Conservation (phyloP, 2,113 vertebrate genomes). For the Cinclus cinclus region DNA sequence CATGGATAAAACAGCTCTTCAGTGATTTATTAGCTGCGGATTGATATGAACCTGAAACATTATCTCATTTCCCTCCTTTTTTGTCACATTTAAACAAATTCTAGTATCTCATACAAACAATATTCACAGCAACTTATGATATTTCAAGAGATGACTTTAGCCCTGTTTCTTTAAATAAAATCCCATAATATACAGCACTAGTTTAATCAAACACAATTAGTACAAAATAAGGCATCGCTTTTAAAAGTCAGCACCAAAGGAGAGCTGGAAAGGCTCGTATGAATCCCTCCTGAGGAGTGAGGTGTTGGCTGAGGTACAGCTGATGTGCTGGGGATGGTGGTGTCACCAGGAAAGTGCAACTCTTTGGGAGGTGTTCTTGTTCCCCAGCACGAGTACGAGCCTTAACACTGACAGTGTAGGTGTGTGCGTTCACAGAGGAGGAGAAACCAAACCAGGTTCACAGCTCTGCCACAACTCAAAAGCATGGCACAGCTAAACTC, state of each 20-base stretch:
- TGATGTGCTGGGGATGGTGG: background rate
- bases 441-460: conserved; percentile 45
- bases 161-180: conserved; percentile 77
- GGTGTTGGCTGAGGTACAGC: conserved; percentile 26
- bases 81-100: conserved; percentile 57
- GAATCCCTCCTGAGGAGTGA: background rate
- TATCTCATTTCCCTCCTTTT: background rate
- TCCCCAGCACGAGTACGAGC: conserved; percentile 50
- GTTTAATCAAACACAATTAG: conserved; percentile 67
- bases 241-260: conserved; percentile 86
- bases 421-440: conserved; percentile 30
- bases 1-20: conserved; percentile 24
- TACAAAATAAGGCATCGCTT: conserved; percentile 93
- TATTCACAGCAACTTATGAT: conserved; percentile 70
- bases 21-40: conserved; percentile 29
- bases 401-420: background rate
- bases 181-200: conserved; percentile 69
- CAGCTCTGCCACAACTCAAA: conserved; percentile 2
- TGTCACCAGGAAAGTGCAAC: conserved; percentile 58
- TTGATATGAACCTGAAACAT: conserved; percentile 61
- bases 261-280: conserved; percentile 70
- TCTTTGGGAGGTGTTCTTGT: conserved; percentile 48
- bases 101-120: conserved; percentile 63
- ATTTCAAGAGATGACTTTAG: conserved; percentile 75
- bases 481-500: background rate